phyloP scores from a whole-genome alignment of 2,888 invertebrate species.

The Drosophila greeni region DNA sequence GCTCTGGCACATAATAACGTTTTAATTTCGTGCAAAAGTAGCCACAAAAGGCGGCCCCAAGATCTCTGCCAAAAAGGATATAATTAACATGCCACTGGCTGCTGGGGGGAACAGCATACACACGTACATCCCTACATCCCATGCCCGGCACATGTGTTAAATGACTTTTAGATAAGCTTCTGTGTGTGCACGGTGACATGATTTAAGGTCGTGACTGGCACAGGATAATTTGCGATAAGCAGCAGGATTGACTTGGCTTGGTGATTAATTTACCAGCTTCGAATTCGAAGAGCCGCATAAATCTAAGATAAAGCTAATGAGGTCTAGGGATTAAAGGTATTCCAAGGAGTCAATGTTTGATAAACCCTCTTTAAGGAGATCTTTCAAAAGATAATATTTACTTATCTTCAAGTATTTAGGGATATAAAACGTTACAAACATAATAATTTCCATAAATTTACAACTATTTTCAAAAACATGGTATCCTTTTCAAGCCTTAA shows the following conservation, averaged over 20 bases:
- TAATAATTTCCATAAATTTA: not conserved
- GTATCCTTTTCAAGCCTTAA: not conserved
- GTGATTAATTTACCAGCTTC: slow-evolving; percentile 12
- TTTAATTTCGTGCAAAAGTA: slow-evolving; percentile 60
- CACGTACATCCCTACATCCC: not conserved
- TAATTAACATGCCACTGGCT: slow-evolving; percentile 58
- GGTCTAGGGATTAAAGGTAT: not conserved
- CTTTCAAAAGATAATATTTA: too few relatives aligned
- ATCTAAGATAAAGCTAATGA: slow-evolving; percentile 18
- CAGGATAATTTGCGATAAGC: slow-evolving; percentile 44
- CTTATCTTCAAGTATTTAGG: not conserved
- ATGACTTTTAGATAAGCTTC: slow-evolving; percentile 43
- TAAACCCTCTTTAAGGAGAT: not conserved
- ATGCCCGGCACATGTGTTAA: slow-evolving; percentile 23
- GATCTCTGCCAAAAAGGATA: slow-evolving; percentile 52
- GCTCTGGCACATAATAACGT: slow-evolving; percentile 56
- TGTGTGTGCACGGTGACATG: slow-evolving; percentile 23
- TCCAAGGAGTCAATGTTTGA: not conserved
- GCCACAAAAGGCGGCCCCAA: slow-evolving; percentile 51
- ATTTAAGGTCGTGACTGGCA: slow-evolving; percentile 36
- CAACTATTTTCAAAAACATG: too few relatives aligned
- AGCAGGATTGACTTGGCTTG: slow-evolving; percentile 1
- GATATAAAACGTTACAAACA: not conserved
- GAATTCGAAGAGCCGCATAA: not conserved
- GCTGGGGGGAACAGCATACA: not conserved